Conservation (phyloP, 92 coral and sea anemone genomes). For the Pocillopora meandrina region DNA sequence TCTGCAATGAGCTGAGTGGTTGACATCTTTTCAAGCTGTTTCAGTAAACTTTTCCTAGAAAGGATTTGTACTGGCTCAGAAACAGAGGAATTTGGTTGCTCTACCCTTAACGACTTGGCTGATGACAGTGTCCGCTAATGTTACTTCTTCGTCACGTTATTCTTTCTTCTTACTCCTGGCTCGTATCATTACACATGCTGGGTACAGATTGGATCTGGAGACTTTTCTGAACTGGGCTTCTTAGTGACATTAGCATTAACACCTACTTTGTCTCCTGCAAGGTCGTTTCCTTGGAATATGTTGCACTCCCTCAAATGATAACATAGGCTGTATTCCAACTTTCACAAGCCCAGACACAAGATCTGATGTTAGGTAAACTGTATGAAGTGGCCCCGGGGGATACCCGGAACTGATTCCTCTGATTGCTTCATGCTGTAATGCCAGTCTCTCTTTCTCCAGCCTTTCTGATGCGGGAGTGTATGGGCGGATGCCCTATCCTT, state of each 20-base stretch:
- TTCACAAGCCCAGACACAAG: slow-evolving; percentile 56
- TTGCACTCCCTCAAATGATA: slow-evolving; percentile 53
- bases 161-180: slow-evolving; percentile 26
- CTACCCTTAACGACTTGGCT: background rate
- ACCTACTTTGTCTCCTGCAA: background rate
- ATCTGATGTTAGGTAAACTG: background rate
- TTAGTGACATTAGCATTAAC: too few relatives aligned
- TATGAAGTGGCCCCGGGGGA: slow-evolving; percentile 53
- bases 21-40: background rate
- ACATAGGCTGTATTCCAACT: slow-evolving; percentile 35
- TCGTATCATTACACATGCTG: slow-evolving; percentile 59
- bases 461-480: too few relatives aligned
- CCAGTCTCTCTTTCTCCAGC: too few relatives aligned
- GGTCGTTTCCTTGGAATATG: slow-evolving; percentile 45
- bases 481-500: too few relatives aligned
- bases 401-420: slow-evolving; percentile 32
- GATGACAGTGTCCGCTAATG: background rate
- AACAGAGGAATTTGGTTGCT: background rate
- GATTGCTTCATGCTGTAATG: background rate
- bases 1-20: slow-evolving; percentile 20
- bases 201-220: slow-evolving; percentile 21
- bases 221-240: too few relatives aligned
- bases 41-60: background rate
- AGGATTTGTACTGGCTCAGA: background rate
- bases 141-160: slow-evolving; percentile 4